These are phyloP conservation scores for Microchrysa polita DNA, from an alignment of 2,888 invertebrate genomes.

Conservation along the genomic window DNA sequence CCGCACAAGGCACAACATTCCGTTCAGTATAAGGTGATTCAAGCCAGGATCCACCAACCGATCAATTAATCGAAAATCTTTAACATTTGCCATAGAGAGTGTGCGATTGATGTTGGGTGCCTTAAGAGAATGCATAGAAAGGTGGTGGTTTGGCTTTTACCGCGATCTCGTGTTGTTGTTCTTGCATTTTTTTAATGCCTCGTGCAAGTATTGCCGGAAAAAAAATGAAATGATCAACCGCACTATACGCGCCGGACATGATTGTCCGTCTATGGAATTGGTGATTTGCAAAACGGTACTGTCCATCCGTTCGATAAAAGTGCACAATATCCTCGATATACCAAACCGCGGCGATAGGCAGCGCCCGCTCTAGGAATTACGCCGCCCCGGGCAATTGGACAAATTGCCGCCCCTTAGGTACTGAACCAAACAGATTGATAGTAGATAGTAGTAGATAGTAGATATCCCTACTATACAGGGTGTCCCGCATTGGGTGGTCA, in stretches of 20 bases:
- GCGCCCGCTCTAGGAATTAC: too few relatives aligned
- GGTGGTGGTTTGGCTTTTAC: slow-evolving; percentile 37
- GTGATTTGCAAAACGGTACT: slow-evolving; percentile 51
- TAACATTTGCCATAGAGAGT: slow-evolving; percentile 23
- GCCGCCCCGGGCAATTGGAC: too few relatives aligned
- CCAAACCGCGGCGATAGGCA: slow-evolving; percentile 16
- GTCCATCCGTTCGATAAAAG: slow-evolving; percentile 46
- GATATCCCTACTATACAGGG: too few relatives aligned
- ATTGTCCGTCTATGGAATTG: slow-evolving; percentile 36
- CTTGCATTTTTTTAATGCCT: slow-evolving; percentile 8
- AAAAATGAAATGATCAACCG: not conserved
- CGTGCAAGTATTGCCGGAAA: slow-evolving; percentile 23
- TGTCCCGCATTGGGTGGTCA: too few relatives aligned
- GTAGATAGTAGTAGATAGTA: too few relatives aligned
- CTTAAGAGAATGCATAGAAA: slow-evolving; percentile 38
- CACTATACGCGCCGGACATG: not conserved
- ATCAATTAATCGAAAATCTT: slow-evolving; percentile 46
- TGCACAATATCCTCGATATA: slow-evolving; percentile 43
- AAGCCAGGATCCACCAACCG: slow-evolving; percentile 15
- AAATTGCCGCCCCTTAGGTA: too few relatives aligned
- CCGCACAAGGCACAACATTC: slow-evolving; percentile 21
- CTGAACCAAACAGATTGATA: too few relatives aligned
- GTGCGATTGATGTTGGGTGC: slow-evolving; percentile 36
- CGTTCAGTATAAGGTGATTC: not conserved
- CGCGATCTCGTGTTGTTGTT: too few relatives aligned